A percentile compares a stretch with the other conserved stretches of the same genome.
phyloP scores from a whole-genome alignment of 2,888 invertebrate species.

The Sclerodermus sp. region DNA sequence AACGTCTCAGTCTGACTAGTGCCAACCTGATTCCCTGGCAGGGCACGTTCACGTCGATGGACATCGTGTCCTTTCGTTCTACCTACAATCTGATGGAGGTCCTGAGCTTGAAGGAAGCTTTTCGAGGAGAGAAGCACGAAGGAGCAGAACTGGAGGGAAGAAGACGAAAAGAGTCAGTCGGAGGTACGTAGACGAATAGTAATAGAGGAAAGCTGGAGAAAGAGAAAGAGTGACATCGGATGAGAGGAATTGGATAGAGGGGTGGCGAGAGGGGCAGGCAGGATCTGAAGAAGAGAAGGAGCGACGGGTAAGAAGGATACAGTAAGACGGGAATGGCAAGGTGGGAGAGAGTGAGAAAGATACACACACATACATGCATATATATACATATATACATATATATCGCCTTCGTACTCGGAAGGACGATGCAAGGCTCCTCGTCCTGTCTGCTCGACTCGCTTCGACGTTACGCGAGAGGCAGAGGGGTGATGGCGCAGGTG shows the following conservation, averaged over 20 bases:
- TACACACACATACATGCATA: too few relatives aligned
- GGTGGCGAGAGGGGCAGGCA: too few relatives aligned
- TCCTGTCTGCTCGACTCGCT: constrained; percentile 11
- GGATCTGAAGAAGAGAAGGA: background rate
- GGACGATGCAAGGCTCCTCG: constrained; percentile 6
- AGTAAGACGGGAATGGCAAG: background rate
- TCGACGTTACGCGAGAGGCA: too few relatives aligned
- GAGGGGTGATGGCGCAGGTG: background rate
- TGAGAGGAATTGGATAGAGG: too few relatives aligned
- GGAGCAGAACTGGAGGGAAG: too few relatives aligned
- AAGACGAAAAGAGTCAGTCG: too few relatives aligned
- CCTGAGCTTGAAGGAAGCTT: background rate
- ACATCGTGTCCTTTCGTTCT: background rate
- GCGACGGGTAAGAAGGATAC: background rate
- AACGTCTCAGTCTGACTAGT: background rate
- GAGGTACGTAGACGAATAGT: too few relatives aligned
- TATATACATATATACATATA: too few relatives aligned
- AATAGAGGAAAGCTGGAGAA: constrained; percentile 1
- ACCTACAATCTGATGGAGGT: background rate
- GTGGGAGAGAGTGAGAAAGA: background rate
- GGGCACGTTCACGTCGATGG: background rate
- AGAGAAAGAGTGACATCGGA: too few relatives aligned
- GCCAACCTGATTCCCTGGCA: background rate
- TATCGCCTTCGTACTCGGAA: too few relatives aligned
- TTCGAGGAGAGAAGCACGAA: too few relatives aligned